Evolutionary conservation across 2,888 invertebrate genomes (phyloP).

Genomic region (Sycophila texana): DNA sequence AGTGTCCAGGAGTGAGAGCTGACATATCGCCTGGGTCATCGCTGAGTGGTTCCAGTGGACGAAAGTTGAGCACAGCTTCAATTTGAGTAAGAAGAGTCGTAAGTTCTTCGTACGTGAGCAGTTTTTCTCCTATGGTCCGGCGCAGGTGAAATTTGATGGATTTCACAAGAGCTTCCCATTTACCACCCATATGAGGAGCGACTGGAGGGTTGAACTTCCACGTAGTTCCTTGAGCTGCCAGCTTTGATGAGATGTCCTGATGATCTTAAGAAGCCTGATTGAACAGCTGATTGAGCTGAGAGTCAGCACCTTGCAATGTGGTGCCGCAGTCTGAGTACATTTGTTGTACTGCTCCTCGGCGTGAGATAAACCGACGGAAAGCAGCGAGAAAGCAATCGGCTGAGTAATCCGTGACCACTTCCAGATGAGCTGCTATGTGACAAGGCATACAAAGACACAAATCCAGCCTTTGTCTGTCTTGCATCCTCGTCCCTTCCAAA

Average conservation of each 20-base stretch:
- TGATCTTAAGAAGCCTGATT: background rate
- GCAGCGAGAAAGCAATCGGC: background rate
- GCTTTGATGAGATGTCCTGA: background rate
- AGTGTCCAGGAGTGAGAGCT: slow-evolving; percentile 37
- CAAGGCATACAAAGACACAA: background rate
- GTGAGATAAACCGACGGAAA: background rate
- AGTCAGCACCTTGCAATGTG: background rate
- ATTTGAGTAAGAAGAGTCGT: background rate
- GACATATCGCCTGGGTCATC: background rate
- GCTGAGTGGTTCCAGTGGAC: background rate
- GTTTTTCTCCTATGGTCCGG: background rate
- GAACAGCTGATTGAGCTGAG: too few relatives aligned
- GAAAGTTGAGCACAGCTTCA: background rate
- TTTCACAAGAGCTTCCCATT: too few relatives aligned
- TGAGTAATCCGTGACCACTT: background rate
- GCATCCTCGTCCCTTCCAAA: too few relatives aligned
- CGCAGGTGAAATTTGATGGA: background rate
- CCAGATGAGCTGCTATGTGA: background rate
- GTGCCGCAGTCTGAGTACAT: background rate
- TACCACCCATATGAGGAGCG: too few relatives aligned
- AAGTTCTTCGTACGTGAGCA: background rate
- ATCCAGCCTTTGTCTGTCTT: too few relatives aligned
- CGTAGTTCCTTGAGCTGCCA: background rate
- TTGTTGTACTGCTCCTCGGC: background rate
- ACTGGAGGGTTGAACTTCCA: background rate